These are phyloP conservation scores for Poeciliopsis occidentalis DNA, from an alignment of 2,113 vertebrate species.

Conservation along the genomic window DNA sequence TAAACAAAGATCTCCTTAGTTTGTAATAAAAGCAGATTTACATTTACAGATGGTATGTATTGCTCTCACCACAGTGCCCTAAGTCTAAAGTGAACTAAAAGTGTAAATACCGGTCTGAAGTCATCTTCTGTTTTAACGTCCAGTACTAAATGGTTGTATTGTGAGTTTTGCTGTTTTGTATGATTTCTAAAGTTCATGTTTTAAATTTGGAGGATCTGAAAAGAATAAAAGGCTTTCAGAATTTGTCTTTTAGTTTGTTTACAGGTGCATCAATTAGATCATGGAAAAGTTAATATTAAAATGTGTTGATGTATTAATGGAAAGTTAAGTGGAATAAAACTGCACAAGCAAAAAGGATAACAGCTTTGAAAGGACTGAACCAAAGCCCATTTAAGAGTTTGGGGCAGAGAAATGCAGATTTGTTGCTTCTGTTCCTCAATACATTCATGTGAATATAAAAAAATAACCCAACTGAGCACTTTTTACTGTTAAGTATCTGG, in stretches of 20 bases:
- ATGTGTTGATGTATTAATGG: too few species aligned
- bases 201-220: slow-evolving; percentile 55
- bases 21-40: slow-evolving; percentile 65
- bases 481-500: too few species aligned
- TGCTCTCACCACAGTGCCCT: slow-evolving; percentile 89
- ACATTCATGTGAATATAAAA: too few species aligned
- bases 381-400: neutral
- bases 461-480: too few species aligned
- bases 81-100: slow-evolving; percentile 68
- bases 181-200: slow-evolving; percentile 48
- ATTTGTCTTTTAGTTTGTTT: slow-evolving; percentile 47
- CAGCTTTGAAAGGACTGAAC: neutral
- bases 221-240: slow-evolving; percentile 36
- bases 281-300: neutral
- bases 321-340: neutral
- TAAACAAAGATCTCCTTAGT: slow-evolving; percentile 52
- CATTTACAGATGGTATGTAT: slow-evolving; percentile 69
- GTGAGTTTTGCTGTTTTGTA: slow-evolving; percentile 70
- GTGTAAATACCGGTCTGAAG: slow-evolving; percentile 45
- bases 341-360: neutral
- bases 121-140: slow-evolving; percentile 64
- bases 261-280: neutral
- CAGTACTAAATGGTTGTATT: slow-evolving; percentile 58
- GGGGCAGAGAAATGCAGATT: neutral
- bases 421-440: too few species aligned